A percentile compares a stretch with the other conserved stretches of the same genome.
These are phyloP conservation scores for Zenarchopterus dispar DNA, from an alignment of 2,797 vertebrate genomes.

Conservation along the genomic window DNA sequence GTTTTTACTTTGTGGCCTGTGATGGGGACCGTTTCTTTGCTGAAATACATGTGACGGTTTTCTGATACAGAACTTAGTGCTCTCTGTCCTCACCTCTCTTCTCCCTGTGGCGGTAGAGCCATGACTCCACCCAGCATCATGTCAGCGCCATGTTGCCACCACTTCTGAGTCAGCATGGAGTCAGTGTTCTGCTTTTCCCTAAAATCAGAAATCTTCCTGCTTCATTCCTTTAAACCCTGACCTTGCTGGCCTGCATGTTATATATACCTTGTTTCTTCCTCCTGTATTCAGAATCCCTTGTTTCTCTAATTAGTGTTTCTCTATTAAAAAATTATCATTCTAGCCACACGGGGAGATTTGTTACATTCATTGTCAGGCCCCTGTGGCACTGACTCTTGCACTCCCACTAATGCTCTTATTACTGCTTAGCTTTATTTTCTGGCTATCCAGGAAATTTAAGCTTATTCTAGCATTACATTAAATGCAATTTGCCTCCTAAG, in stretches of 20 bases:
- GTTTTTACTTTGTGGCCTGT: conserved; percentile 31
- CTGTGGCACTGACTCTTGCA: conserved; percentile 43
- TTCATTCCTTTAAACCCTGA: conserved; percentile 3
- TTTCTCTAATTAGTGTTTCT: conserved; percentile 56
- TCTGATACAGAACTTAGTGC: conserved; percentile 7
- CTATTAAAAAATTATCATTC: conserved; percentile 36
- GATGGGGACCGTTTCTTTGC: conserved; percentile 30
- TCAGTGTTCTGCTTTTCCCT: neutral
- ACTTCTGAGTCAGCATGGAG: conserved; percentile 6
- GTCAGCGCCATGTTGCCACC: conserved; percentile 11
- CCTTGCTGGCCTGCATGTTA: neutral
- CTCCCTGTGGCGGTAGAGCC: neutral
- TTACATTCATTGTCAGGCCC: conserved; percentile 36
- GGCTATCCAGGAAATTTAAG: conserved; percentile 34
- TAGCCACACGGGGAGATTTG: conserved; percentile 17
- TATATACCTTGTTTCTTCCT: conserved; percentile 6
- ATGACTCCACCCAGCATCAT: conserved; percentile 9
- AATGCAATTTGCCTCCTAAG: conserved; percentile 32
- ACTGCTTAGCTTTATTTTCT: conserved; percentile 33
- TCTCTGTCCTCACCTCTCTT: neutral
- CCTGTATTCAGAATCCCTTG: conserved; percentile 18
- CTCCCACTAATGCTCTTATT: conserved; percentile 46
- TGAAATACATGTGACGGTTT: neutral
- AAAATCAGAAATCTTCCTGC: conserved; percentile 4
- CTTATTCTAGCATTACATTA: conserved; percentile 30